Conservation (phyloP, 2,113 vertebrate genomes). For the Proteles cristata region DNA sequence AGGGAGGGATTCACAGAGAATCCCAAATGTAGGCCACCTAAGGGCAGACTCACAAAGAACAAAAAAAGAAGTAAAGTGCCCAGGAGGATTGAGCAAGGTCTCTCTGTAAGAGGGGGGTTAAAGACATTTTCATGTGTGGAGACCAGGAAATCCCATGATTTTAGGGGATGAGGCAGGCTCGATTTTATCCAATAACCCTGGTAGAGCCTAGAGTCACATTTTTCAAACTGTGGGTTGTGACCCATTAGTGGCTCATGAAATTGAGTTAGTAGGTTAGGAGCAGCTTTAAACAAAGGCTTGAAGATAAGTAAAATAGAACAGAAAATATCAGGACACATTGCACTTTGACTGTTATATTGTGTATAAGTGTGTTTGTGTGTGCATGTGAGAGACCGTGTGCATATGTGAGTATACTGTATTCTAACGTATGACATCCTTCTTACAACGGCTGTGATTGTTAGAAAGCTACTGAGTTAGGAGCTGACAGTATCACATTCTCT, state of each 20-base stretch:
- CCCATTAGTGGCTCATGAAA: neutral
- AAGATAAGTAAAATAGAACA: neutral
- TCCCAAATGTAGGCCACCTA: neutral
- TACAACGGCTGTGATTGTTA: neutral
- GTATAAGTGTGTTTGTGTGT: too few species aligned
- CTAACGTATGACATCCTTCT: neutral
- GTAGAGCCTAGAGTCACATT: neutral
- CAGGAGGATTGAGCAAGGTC: too few species aligned
- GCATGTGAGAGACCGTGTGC: too few species aligned
- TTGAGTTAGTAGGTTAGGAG: neutral
- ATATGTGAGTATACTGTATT: neutral
- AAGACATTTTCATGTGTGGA: neutral
- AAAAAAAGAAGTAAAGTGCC: neutral
- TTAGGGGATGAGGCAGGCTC: neutral
- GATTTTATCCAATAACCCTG: neutral
- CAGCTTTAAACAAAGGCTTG: neutral
- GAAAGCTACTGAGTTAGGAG: neutral
- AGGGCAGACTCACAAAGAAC: neutral
- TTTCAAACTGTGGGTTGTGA: neutral
- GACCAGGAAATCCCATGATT: too few species aligned
- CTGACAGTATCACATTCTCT: accelerated
- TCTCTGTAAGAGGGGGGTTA: neutral
- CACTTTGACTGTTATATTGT: neutral
- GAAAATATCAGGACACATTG: neutral
- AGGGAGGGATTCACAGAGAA: neutral